Evolutionary conservation across 2,888 invertebrate species (phyloP), one percentile per base, ranked within the genome.

Genomic region (Linyphia triangularis): DNA sequence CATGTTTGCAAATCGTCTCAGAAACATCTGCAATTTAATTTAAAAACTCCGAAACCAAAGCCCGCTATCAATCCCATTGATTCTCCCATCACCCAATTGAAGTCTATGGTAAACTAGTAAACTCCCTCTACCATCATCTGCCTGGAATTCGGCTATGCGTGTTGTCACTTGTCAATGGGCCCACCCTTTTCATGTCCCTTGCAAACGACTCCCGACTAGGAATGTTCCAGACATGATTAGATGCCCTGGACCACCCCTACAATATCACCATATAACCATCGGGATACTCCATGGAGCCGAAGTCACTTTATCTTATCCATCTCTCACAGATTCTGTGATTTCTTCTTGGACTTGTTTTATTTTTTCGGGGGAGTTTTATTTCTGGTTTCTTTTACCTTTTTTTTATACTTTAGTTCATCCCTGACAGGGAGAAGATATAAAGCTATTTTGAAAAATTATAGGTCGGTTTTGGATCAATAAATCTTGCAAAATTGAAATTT

Each of bases 111-210:
- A 57, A 69, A 70, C 59, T 67, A 28, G n/a, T 59, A 73, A 30
- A 30, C 59, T 69, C 67, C 33, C 77, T 33, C 26, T 30, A n/a
- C 33, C 82, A 16, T 70, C 65, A 69, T 40, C 63, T 59, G 82
- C 70, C 63, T 82, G 59, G 72, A 72, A 85, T 77, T 77, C 84
- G 75, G 69, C 75, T 85, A 57, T 85, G 84, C 26, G 61, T 69
- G 84, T 85, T 85, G 84, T 85, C 84, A 85, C 84, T 75, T 77
- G 75, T 85, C 75, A 77, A 77, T 43, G 75, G 84, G 51, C 24
- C 84, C 75, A 69, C 84, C 84, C 84, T 75, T 85, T 85, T 75
- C 84, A 75, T 85, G 84, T 85, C 84, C 37, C 75, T 43, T 67
- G 70, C 57, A 77, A 85, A 85, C 75, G 84, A 75, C 69, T 85